These are phyloP conservation scores for Thereuonema tuberculata DNA, from an alignment of 1,140 invertebrate genomes.

Conservation along the genomic window DNA sequence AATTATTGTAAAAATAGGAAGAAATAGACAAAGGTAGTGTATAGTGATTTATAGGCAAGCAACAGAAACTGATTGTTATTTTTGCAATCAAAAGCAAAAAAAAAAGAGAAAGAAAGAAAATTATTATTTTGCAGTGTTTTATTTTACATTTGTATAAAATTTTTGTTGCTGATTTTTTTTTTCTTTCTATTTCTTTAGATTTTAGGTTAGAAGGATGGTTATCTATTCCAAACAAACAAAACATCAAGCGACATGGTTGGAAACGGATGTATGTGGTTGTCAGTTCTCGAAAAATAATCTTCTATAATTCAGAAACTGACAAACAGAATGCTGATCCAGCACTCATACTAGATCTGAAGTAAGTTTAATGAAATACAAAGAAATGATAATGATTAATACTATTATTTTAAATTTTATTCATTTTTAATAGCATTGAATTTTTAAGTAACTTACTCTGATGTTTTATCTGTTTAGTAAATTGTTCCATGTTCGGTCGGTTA, in stretches of 20 bases:
- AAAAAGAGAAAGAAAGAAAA: too few relatives aligned
- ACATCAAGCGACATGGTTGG: constrained; percentile 90
- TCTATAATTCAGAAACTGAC: constrained; percentile 89
- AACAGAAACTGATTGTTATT: too few relatives aligned
- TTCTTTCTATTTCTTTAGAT: too few relatives aligned
- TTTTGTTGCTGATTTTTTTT: too few relatives aligned
- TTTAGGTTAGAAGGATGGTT: constrained; percentile 88
- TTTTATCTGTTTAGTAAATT: constrained; percentile 60
- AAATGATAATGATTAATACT: not conserved
- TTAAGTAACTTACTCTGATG: constrained; percentile 5
- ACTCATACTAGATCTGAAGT: constrained; percentile 89
- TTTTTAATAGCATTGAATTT: constrained; percentile 8
- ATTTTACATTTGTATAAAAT: too few relatives aligned
- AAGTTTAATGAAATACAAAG: constrained; percentile 8
- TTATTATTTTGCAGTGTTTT: too few relatives aligned
- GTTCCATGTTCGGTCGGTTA: constrained; percentile 94
- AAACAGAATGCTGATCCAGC: constrained; percentile 89
- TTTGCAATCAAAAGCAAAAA: too few relatives aligned
- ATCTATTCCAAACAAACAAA: constrained; percentile 86
- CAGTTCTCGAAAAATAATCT: constrained; percentile 91
- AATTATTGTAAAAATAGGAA: too few relatives aligned
- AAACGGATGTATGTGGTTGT: constrained; percentile 94
- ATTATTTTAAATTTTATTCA: not conserved
- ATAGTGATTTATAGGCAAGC: too few relatives aligned
- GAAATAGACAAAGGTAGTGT: too few relatives aligned